These are phyloP conservation scores for Melanerpes aurifrons DNA, from an alignment of 2,113 vertebrate species.

Conservation along the genomic window DNA sequence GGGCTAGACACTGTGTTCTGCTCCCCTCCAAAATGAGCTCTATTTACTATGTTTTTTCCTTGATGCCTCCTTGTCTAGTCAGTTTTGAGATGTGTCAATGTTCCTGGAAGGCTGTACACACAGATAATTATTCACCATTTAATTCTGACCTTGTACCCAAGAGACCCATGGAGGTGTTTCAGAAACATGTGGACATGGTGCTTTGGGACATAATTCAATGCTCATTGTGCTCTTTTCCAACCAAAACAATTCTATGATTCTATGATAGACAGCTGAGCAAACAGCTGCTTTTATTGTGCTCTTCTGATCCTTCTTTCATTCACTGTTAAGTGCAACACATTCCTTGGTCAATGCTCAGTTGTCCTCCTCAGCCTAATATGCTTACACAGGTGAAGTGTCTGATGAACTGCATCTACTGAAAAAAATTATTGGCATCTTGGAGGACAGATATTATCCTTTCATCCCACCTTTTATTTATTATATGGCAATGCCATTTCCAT, in stretches of 20 bases:
- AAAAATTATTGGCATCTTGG: neutral
- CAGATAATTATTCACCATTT: neutral
- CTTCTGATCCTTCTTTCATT: neutral
- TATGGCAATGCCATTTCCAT: neutral
- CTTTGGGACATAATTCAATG: no score
- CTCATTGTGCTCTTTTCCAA: no score
- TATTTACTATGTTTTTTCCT: neutral
- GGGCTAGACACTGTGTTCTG: conserved; percentile 6
- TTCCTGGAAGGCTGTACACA: neutral
- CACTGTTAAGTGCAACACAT: neutral
- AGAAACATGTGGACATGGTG: no score
- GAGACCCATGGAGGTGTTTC: neutral
- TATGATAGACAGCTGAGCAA: neutral
- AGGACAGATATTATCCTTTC: neutral
- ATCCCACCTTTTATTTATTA: neutral
- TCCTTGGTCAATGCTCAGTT: neutral
- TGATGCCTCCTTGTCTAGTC: neutral
- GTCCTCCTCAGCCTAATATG: neutral
- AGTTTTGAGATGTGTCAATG: neutral
- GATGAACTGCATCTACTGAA: neutral
- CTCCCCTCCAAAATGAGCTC: conserved; percentile 20
- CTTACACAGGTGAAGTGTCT: neutral
- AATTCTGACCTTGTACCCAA: conserved; percentile 21
- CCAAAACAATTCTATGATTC: no score
- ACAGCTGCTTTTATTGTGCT: neutral